Evolutionary conservation across 2,113 vertebrate species (phyloP).

Genomic region (Centropus unirufus): DNA sequence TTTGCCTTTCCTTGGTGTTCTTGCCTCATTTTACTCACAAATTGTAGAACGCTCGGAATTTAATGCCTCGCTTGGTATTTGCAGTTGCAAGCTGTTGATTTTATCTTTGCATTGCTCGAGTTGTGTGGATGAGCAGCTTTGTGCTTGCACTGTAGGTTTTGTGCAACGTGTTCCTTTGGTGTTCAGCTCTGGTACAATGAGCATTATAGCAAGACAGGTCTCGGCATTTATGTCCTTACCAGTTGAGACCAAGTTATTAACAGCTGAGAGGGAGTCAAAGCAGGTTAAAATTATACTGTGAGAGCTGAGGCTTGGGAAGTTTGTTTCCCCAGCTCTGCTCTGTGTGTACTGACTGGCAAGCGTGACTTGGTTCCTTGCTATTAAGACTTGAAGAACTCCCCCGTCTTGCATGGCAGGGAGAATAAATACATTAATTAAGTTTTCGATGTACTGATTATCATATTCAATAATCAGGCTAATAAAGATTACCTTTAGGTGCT

Average conservation of each 20-base stretch:
- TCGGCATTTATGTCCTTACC: neutral
- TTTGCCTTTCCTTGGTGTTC: neutral
- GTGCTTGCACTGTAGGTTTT: neutral
- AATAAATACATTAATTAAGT: neutral
- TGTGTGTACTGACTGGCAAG: neutral
- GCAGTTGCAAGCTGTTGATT: neutral
- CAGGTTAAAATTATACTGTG: neutral
- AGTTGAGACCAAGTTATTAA: neutral
- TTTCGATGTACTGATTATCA: neutral
- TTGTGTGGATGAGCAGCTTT: neutral
- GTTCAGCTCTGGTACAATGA: neutral
- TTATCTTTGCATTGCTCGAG: neutral
- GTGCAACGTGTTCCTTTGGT: neutral
- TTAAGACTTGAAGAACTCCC: neutral
- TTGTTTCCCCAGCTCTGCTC: neutral
- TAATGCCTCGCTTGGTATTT: neutral
- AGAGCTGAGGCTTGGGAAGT: neutral
- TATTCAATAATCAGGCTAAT: neutral
- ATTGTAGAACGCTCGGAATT: neutral
- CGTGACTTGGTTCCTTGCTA: neutral
- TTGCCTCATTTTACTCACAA: constrained; percentile 8
- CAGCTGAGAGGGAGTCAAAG: neutral
- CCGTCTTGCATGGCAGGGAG: neutral
- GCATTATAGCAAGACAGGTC: neutral
- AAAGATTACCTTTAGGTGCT: neutral